Conservation (phyloP, 1,140 invertebrate genomes). For the Choristoneura fumiferana region DNA sequence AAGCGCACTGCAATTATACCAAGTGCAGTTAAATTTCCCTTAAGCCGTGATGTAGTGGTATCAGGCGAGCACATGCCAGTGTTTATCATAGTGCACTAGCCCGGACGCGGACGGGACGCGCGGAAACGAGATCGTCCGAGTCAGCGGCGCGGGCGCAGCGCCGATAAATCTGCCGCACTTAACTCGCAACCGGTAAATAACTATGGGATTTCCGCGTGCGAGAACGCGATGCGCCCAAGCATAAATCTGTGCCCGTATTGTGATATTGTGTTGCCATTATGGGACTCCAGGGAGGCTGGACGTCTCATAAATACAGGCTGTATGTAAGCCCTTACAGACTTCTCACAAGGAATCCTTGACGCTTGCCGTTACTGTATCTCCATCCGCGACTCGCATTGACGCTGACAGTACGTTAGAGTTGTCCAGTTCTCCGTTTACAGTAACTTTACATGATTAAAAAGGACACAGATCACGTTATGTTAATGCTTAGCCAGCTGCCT, state of each 20-base stretch:
- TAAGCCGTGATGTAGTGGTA: conserved; percentile 40
- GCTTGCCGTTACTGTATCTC: conserved; percentile 33
- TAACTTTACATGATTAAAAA: too few relatives aligned
- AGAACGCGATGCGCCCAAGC: conserved; percentile 65
- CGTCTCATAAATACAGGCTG: conserved; percentile 68
- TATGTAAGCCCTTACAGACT: conserved; percentile 31
- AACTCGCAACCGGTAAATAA: conserved; percentile 77
- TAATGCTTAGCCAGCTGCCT: background rate
- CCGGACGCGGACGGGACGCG: conserved; percentile 35
- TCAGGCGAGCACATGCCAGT: conserved; percentile 34
- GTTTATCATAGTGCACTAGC: conserved; percentile 58
- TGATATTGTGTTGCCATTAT: conserved; percentile 78
- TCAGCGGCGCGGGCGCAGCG: conserved; percentile 39
- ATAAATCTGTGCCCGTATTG: conserved; percentile 77
- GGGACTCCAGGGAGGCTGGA: conserved; percentile 51
- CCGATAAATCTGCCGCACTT: conserved; percentile 77
- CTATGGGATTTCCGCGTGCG: conserved; percentile 77
- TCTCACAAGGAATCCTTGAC: conserved; percentile 32
- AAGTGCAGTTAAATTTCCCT: conserved; percentile 35
- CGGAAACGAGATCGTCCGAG: conserved; percentile 63
- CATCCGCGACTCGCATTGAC: background rate
- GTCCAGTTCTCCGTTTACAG: background rate
- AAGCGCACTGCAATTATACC: conserved; percentile 38
- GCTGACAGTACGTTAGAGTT: conserved; percentile 7
- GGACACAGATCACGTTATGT: background rate